Percentiles rank a stretch among this genome's conserved stretches.
These are phyloP conservation scores for Agrotis ipsilon DNA, from an alignment of 2,888 invertebrate genomes.

Conservation along the genomic window DNA sequence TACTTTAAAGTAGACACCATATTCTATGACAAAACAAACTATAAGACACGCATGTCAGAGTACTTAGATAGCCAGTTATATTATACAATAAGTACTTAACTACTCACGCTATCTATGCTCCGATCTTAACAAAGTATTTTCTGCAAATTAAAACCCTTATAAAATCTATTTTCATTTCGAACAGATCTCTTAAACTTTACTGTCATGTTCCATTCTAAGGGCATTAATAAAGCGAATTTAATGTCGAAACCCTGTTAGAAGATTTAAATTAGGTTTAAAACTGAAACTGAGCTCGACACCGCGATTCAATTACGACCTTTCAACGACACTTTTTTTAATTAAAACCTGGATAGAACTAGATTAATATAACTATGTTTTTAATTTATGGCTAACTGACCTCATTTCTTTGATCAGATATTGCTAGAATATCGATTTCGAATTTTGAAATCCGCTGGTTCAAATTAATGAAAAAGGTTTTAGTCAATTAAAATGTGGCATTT, in stretches of 20 bases:
- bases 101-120: neutral
- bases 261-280: slow-evolving; percentile 57
- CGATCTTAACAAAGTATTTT: neutral
- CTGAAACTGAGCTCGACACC: slow-evolving; percentile 53
- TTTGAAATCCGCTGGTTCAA: neutral
- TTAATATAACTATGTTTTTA: slow-evolving; percentile 34
- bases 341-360: slow-evolving; percentile 43
- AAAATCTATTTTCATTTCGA: slow-evolving; percentile 6
- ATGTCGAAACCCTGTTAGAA: slow-evolving; percentile 46
- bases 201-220: slow-evolving; percentile 27
- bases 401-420: neutral
- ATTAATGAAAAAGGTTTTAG: neutral
- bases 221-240: slow-evolving; percentile 43
- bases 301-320: slow-evolving; percentile 55
- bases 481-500: slow-evolving; percentile 19
- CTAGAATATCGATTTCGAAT: slow-evolving; percentile 14
- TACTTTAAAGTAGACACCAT: too few relatives aligned
- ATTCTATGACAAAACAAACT: too few relatives aligned
- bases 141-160: neutral
- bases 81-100: neutral
- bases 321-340: slow-evolving; percentile 56
- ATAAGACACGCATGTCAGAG: too few relatives aligned
- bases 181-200: slow-evolving; percentile 18
- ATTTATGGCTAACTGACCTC: slow-evolving; percentile 7
- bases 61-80: too few relatives aligned